Percentiles rank a stretch among this genome's conserved stretches.
Conservation (phyloP, 2,113 vertebrate genomes). For the Antechinus flavipes region DNA sequence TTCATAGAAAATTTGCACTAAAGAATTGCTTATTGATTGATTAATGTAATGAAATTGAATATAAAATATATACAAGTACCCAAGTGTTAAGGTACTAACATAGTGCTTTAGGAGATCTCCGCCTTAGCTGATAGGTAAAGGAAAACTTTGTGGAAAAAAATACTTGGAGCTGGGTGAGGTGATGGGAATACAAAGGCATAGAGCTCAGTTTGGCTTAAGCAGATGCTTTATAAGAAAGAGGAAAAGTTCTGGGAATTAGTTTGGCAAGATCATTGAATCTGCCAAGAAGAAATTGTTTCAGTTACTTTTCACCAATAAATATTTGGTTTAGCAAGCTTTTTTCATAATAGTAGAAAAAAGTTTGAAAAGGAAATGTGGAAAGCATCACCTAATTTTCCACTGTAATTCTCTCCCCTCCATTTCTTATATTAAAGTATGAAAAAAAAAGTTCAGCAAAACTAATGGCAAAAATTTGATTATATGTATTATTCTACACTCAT, state of each 20-base stretch:
- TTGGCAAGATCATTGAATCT: neutral
- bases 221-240: neutral
- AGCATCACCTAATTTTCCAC: neutral
- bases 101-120: neutral
- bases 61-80: neutral
- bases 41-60: slow-evolving; percentile 31
- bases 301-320: neutral
- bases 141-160: neutral
- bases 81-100: neutral
- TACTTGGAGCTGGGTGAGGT: neutral
- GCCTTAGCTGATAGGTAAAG: neutral
- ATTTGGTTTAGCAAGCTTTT: neutral
- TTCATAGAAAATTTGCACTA: neutral
- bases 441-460: neutral
- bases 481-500: no score
- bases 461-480: neutral
- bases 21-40: slow-evolving; percentile 51
- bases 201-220: neutral
- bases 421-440: neutral
- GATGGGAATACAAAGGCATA: neutral
- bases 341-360: neutral
- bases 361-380: neutral
- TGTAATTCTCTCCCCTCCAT: neutral
- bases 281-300: neutral
- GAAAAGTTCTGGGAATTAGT: neutral